These are phyloP conservation scores for Andricus curvator DNA, from an alignment of 2,888 invertebrate genomes.

Conservation along the genomic window DNA sequence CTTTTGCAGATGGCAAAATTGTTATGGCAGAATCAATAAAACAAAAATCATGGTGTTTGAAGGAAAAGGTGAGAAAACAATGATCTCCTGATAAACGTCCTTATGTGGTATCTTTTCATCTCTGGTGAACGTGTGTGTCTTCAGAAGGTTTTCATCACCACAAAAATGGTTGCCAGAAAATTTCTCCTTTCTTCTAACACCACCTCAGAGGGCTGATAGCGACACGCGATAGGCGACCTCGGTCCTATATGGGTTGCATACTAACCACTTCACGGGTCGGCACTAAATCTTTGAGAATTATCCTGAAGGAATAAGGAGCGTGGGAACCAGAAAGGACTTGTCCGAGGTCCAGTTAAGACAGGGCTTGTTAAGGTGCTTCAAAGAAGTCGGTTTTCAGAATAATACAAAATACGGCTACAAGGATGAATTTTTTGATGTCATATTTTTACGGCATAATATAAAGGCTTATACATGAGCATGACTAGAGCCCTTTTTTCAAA, in stretches of 20 bases:
- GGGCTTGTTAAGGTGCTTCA: background rate
- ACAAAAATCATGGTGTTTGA: no score
- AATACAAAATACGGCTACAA: no score
- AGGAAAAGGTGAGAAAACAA: no score
- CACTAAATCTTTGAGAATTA: slow-evolving; percentile 38
- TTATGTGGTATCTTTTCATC: background rate
- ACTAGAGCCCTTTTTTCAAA: no score
- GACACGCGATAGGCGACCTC: slow-evolving; percentile 30
- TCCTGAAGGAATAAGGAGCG: slow-evolving; percentile 5
- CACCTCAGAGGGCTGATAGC: slow-evolving; percentile 18
- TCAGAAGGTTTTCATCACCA: background rate
- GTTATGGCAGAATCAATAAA: no score
- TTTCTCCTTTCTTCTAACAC: slow-evolving; percentile 24
- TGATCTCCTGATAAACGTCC: background rate
- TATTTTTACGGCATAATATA: no score
- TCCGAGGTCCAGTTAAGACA: background rate
- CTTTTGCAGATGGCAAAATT: no score
- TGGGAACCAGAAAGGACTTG: background rate
- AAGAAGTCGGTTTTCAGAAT: no score
- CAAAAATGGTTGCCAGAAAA: background rate
- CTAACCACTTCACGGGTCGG: slow-evolving; percentile 29
- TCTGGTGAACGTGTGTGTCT: background rate
- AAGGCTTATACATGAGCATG: no score
- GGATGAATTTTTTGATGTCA: no score
- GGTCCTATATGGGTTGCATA: slow-evolving; percentile 26